phyloP scores from a whole-genome alignment of 2,113 vertebrate genomes.

The Carollia perspicillata region DNA sequence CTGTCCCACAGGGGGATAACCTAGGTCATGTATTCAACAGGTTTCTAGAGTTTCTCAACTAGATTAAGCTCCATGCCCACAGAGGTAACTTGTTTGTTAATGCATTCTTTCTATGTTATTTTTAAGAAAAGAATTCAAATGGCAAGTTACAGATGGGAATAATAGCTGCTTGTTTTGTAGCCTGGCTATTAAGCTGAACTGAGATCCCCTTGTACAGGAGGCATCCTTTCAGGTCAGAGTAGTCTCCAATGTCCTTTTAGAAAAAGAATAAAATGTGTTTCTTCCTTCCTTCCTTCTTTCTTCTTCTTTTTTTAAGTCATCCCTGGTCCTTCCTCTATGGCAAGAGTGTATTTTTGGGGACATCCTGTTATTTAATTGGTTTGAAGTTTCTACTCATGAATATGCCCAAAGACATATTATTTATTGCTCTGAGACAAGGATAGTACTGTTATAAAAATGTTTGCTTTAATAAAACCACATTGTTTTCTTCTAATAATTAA shows the following conservation, averaged over 20 bases:
- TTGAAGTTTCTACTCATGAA: conserved; percentile 2
- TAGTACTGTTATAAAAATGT: not conserved
- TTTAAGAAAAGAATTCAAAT: not conserved
- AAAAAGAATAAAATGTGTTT: not conserved
- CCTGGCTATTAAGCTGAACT: not conserved
- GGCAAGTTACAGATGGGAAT: not conserved
- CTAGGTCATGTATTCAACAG: not conserved
- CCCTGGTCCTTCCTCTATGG: not conserved
- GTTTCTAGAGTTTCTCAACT: not conserved
- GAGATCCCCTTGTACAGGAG: not conserved
- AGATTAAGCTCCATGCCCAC: not conserved
- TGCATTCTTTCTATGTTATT: not conserved
- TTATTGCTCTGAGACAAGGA: not conserved
- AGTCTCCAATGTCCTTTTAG: not conserved
- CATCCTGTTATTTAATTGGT: not conserved
- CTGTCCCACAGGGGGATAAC: not conserved
- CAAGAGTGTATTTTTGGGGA: conserved; percentile 4
- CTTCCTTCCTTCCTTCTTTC: too few species aligned
- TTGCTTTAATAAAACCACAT: not conserved
- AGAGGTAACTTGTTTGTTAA: not conserved
- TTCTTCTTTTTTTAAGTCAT: not conserved
- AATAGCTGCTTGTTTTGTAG: not conserved
- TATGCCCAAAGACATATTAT: not conserved
- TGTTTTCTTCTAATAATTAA: conserved; percentile 37
- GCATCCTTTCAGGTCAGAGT: not conserved